phyloP scores from a whole-genome alignment of 2,113 vertebrate genomes.

The Steatornis caripensis region DNA sequence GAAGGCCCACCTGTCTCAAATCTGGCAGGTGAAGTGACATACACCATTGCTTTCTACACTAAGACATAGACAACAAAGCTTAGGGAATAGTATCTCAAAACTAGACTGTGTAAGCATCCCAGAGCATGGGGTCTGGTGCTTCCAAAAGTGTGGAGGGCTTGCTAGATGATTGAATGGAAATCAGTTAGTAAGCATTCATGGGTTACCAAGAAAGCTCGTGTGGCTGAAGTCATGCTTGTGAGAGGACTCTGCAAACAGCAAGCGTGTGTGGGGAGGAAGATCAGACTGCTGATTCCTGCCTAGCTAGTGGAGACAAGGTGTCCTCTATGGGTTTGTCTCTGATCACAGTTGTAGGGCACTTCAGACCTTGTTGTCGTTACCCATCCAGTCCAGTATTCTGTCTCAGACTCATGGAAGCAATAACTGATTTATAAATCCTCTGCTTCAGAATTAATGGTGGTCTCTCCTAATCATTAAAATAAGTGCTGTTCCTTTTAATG shows the following conservation, averaged over 20 bases:
- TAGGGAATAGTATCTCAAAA: not conserved
- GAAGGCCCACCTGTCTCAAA: not conserved
- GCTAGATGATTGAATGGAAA: not conserved
- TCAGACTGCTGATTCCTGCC: not conserved
- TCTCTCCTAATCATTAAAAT: not conserved
- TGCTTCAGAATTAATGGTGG: not conserved
- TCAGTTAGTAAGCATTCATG: not conserved
- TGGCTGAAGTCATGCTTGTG: not conserved
- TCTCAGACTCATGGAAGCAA: not conserved
- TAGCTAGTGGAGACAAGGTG: not conserved
- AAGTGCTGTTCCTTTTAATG: not conserved
- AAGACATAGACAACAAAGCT: not conserved
- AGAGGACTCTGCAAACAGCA: not conserved
- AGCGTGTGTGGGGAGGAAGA: not conserved
- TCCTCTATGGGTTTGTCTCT: not conserved
- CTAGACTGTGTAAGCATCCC: rapidly evolving
- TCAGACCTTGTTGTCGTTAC: not conserved
- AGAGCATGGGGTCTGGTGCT: not conserved
- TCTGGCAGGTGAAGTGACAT: not conserved
- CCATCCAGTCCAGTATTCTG: not conserved
- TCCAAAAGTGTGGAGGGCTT: not conserved
- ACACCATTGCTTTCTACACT: not conserved
- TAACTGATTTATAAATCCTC: not conserved
- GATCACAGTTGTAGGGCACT: rapidly evolving
- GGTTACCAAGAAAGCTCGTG: rapidly evolving